phyloP scores from a whole-genome alignment of 1,140 invertebrate genomes.

The Zophobas morio region DNA sequence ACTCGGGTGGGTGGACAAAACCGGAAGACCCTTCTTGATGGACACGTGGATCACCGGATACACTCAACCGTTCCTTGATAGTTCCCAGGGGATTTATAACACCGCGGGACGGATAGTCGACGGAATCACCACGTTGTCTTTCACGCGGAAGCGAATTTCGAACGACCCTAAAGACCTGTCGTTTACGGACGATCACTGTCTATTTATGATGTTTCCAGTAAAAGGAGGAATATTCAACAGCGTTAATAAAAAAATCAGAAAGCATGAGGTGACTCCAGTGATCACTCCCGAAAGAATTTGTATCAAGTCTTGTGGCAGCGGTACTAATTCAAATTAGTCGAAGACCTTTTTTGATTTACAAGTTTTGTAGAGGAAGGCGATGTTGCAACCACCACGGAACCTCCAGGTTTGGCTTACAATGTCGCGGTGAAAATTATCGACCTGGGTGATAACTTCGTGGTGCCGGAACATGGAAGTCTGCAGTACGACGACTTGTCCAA shows the following conservation, averaged over 20 bases:
- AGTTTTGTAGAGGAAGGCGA: conserved; percentile 67
- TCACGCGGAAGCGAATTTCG: conserved; percentile 84
- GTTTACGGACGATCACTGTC: conserved; percentile 86
- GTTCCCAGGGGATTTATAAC: conserved; percentile 83
- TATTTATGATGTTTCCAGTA: conserved; percentile 91
- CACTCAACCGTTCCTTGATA: conserved; percentile 82
- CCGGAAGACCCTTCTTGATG: conserved; percentile 85
- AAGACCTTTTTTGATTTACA: not conserved
- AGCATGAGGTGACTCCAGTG: conserved; percentile 84
- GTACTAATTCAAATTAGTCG: conserved; percentile 43
- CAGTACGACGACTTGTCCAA: conserved; percentile 84
- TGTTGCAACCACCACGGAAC: conserved; percentile 73
- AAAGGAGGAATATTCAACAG: conserved; percentile 87
- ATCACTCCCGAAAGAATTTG: conserved; percentile 87
- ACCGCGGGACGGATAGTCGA: conserved; percentile 79
- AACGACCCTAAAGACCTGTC: conserved; percentile 86
- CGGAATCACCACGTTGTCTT: conserved; percentile 85
- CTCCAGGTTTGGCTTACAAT: conserved; percentile 78
- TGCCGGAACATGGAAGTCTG: conserved; percentile 76
- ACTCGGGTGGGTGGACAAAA: conserved; percentile 88
- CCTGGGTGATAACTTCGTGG: conserved; percentile 81
- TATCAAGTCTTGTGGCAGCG: conserved; percentile 84
- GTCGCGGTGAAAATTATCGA: conserved; percentile 83
- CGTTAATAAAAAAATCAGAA: conserved; percentile 88
- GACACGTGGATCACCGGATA: conserved; percentile 90